Evolutionary conservation across 1,140 invertebrate species (phyloP), one percentile per base, ranked within the genome.

Genomic region (Metopolophium dirhodum): DNA sequence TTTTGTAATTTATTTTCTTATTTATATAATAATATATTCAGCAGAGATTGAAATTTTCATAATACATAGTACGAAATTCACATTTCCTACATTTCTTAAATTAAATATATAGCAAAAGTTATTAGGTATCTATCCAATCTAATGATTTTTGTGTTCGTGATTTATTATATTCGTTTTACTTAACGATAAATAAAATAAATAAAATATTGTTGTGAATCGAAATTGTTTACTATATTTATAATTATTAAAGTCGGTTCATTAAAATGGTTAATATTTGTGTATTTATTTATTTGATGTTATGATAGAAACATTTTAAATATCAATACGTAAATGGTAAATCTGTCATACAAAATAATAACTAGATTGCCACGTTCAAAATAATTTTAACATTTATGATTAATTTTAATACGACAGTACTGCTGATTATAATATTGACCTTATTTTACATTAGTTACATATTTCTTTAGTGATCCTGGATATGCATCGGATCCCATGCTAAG

Each of bases 21-120:
- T 89, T 89, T 57, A 35, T 89, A 41, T 37, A 57, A 89, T 89
- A 89, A 89, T 89, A 89, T 57, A 89, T 88, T 88, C 86, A 14
- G 30, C 18, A 20, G 45, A 41, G 86, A 88, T 49, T 88, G 47
- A 87, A 30, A 49, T 49, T 35, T 88, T 18, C 47, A 49, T 88
- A n/a, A 77, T 77, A 18, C 30, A 77, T n/a, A 30, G 14, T n/a
- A 77, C 61, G 18, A 77, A 77, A 77, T 77, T 77, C 61, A 77
- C 11, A 77, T 77, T 77, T 77, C 14, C 6, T 77, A n/a, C 14
- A 77, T n/a, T 68, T 77, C n/a, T 77, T 18, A 77, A 77, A 77
- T 77, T 77, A 77, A n/a, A 77, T 35, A 20, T 77, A n/a, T 77
- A 77, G 30, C 11, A 77, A n/a, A 77, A n/a, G 6, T n/a, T 7